Evolutionary conservation across 2,797 vertebrate species (phyloP).

Genomic region (Phrynocephalus vlangalii): DNA sequence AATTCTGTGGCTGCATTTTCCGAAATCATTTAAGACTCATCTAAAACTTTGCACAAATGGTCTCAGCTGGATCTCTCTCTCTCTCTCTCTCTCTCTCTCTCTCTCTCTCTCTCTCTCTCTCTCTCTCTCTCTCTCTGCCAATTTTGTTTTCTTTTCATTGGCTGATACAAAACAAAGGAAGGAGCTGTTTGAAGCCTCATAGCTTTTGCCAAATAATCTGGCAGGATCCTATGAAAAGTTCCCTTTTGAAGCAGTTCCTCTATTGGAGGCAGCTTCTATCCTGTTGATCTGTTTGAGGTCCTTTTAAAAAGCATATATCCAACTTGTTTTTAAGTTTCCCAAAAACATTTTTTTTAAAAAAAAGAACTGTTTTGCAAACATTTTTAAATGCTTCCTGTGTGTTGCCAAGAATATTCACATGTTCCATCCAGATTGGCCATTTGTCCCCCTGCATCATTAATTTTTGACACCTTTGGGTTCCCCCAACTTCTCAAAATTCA

Average conservation of each 20-base stretch:
- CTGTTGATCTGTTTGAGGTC: constrained; percentile 89
- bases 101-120: background rate
- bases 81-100: background rate
- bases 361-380: constrained; percentile 72
- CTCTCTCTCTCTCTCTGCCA: constrained; percentile 54
- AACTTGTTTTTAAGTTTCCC: constrained; percentile 92
- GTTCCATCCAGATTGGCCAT: constrained; percentile 72
- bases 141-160: constrained; percentile 63
- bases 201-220: constrained; percentile 55
- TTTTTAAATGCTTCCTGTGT: constrained; percentile 65
- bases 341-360: constrained; percentile 68
- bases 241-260: constrained; percentile 26
- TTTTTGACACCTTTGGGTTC: background rate
- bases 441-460: constrained; percentile 63
- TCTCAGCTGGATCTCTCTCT: constrained; percentile 59
- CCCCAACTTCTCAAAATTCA: constrained; percentile 67
- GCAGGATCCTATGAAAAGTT: constrained; percentile 56
- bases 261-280: constrained; percentile 68
- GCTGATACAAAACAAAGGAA: background rate
- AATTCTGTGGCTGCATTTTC: constrained; percentile 54
- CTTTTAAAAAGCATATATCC: constrained; percentile 83
- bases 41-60: constrained; percentile 58
- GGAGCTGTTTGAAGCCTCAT: constrained; percentile 50
- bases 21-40: constrained; percentile 43
- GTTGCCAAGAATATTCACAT: constrained; percentile 61